These are phyloP conservation scores for Campylomormyrus numenius DNA, from an alignment of 2,113 vertebrate species.

Conservation along the genomic window DNA sequence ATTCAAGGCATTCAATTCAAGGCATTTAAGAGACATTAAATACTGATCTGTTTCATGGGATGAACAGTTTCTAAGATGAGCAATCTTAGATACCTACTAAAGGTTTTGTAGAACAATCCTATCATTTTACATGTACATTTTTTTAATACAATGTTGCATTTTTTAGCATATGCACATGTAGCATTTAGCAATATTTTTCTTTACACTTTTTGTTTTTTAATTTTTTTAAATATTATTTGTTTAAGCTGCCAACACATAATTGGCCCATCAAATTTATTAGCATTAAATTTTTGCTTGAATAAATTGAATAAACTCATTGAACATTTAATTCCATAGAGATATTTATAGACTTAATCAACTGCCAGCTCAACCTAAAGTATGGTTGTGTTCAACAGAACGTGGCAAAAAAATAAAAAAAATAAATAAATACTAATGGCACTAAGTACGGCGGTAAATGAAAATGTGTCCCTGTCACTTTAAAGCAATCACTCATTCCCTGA, in stretches of 20 bases:
- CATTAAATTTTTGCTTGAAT: background rate
- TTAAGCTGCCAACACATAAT: background rate
- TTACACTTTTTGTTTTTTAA: background rate
- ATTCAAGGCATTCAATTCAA: too few species aligned
- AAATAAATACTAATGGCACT: background rate
- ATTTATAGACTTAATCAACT: background rate
- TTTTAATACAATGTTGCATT: background rate
- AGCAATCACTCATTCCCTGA: background rate
- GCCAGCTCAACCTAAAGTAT: background rate
- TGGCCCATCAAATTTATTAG: background rate
- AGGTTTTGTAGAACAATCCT: background rate
- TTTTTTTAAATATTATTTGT: background rate
- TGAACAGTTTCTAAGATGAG: background rate
- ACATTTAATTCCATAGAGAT: background rate
- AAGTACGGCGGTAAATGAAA: background rate
- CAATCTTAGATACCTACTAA: background rate
- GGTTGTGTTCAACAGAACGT: background rate
- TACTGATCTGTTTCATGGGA: background rate
- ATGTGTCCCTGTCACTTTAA: conserved; percentile 1
- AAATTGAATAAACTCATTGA: background rate
- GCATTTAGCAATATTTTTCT: background rate
- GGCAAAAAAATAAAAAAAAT: background rate
- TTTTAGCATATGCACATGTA: background rate
- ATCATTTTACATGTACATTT: background rate
- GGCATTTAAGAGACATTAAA: too few species aligned